These are phyloP conservation scores for Oostethus manadensis DNA, from an alignment of 2,113 vertebrate species.

Conservation along the genomic window DNA sequence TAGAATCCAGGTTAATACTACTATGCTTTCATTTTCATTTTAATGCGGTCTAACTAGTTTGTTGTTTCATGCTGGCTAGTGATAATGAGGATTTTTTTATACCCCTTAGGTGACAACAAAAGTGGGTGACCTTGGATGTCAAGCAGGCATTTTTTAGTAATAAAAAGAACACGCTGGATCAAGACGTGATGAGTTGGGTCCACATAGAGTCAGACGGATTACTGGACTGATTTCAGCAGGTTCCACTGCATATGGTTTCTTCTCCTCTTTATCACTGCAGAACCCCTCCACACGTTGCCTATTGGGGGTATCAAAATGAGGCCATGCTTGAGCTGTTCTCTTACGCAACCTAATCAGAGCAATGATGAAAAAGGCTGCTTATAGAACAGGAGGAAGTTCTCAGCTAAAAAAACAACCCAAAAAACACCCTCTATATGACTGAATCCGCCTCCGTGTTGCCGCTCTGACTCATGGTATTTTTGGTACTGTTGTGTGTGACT, in stretches of 20 bases:
- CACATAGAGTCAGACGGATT: too few relatives aligned
- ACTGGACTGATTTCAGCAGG: too few relatives aligned
- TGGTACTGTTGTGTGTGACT: slow-evolving; percentile 9
- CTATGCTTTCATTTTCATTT: too few relatives aligned
- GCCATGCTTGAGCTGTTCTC: slow-evolving; percentile 49
- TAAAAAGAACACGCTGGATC: too few relatives aligned
- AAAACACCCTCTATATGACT: slow-evolving; percentile 15
- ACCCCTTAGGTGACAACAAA: too few relatives aligned
- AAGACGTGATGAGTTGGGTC: too few relatives aligned
- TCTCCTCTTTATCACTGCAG: background rate
- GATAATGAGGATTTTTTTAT: too few relatives aligned
- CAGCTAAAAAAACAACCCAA: slow-evolving; percentile 5
- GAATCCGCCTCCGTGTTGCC: slow-evolving; percentile 5
- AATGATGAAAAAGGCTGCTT: slow-evolving; percentile 49
- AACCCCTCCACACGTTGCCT: slow-evolving; percentile 17
- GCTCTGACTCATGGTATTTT: slow-evolving; percentile 13
- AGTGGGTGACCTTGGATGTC: too few relatives aligned
- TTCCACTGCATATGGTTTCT: background rate
- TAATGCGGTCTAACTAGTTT: too few relatives aligned
- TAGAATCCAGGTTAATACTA: too few relatives aligned
- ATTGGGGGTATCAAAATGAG: slow-evolving; percentile 56
- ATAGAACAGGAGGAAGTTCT: slow-evolving; percentile 40
- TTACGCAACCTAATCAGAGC: slow-evolving; percentile 62
- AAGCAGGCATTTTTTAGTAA: too few relatives aligned
- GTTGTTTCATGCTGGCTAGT: too few relatives aligned